Percentiles rank a stretch among this genome's conserved stretches.
phyloP scores from a whole-genome alignment of 2,113 vertebrate species.

The Nycticebus coucang region DNA sequence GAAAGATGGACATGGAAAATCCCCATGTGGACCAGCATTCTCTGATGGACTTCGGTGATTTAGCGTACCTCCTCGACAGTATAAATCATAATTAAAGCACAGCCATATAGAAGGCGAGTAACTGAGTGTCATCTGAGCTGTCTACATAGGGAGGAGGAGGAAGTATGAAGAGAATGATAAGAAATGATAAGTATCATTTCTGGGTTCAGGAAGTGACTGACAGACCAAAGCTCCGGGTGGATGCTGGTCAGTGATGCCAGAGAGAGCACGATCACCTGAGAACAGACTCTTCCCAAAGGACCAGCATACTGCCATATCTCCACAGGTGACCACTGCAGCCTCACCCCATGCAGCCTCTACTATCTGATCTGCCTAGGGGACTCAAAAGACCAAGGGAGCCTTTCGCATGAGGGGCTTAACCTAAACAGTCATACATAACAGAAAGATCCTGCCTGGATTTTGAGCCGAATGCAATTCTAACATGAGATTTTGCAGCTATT shows the following conservation, averaged over 20 bases:
- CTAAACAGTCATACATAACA: background rate
- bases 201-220: background rate
- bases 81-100: conserved; percentile 85
- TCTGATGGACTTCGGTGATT: conserved; percentile 80
- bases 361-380: background rate
- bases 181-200: conserved; percentile 59
- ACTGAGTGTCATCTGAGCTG: conserved; percentile 77
- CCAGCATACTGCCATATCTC: background rate
- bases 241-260: background rate
- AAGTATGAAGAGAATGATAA: conserved; percentile 64
- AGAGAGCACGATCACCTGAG: background rate
- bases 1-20: conserved; percentile 80
- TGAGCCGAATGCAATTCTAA: background rate
- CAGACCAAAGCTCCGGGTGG: background rate
- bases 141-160: conserved; percentile 60
- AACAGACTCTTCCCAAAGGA: background rate
- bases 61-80: conserved; percentile 78
- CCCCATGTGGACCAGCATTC: conserved; percentile 69
- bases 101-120: conserved; percentile 78
- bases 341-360: background rate
- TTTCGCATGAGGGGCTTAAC: background rate
- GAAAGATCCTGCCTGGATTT: background rate
- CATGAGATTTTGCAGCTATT: background rate
- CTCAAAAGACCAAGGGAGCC: background rate
- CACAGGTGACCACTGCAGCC: too few species aligned